phyloP scores from a whole-genome alignment of 64 coral and sea anemone species.

The Dendronephthya gigantea region DNA sequence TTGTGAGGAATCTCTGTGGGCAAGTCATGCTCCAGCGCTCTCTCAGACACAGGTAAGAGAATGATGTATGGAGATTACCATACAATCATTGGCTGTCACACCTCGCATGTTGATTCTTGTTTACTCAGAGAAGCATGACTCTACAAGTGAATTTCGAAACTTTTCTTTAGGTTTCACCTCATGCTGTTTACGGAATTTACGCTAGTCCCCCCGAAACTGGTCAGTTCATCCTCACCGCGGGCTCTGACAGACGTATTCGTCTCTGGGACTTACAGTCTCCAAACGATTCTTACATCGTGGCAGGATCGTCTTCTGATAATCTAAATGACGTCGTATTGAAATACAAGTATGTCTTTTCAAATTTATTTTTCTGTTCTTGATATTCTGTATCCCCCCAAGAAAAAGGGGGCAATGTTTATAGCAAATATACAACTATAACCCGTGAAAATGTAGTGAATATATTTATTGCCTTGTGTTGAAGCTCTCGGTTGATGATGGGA shows the following conservation, averaged over 20 bases:
- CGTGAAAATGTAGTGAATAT: too few relatives aligned
- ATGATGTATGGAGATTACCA: neutral
- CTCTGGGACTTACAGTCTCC: slow-evolving; percentile 90
- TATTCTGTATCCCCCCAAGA: too few relatives aligned
- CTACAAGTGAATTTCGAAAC: neutral
- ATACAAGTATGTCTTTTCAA: slow-evolving; percentile 56
- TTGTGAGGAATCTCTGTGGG: slow-evolving; percentile 75
- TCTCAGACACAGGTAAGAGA: slow-evolving; percentile 82
- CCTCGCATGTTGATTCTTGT: too few relatives aligned
- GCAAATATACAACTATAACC: too few relatives aligned
- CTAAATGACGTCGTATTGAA: slow-evolving; percentile 70
- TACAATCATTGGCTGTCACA: too few relatives aligned
- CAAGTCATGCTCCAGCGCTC: slow-evolving; percentile 77
- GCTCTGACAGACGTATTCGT: slow-evolving; percentile 80
- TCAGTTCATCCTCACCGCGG: slow-evolving; percentile 87
- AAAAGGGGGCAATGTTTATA: too few relatives aligned
- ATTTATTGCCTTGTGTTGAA: slow-evolving; percentile 14
- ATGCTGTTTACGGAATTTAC: slow-evolving; percentile 73
- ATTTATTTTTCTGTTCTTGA: neutral
- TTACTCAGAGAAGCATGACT: too few relatives aligned
- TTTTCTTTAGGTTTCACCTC: slow-evolving; percentile 62
- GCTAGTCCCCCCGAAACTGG: slow-evolving; percentile 64
- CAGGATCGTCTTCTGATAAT: slow-evolving; percentile 79
- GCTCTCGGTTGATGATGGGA: slow-evolving; percentile 91
- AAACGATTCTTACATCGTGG: slow-evolving; percentile 77